Percentiles rank a stretch among this genome's conserved stretches.
Evolutionary conservation across 2,888 invertebrate genomes (phyloP).

Genomic region (Chloroclysta siterata): DNA sequence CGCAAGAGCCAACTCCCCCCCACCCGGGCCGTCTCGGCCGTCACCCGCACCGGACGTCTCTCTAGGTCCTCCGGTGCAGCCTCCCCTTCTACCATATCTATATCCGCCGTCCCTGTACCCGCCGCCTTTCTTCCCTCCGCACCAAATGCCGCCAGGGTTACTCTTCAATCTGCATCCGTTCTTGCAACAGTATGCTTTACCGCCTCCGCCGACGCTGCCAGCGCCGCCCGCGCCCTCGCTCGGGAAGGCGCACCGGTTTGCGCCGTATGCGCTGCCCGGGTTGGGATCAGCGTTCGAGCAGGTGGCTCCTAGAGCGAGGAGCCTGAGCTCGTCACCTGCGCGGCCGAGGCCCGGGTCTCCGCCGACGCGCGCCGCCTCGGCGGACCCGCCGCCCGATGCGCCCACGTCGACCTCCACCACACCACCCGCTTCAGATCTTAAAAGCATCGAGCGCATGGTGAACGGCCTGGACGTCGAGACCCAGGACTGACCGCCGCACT

Average conservation of each 20-base stretch:
- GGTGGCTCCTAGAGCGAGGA: conserved; percentile 90
- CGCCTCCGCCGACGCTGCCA: conserved; percentile 86
- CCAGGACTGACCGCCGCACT: conserved; percentile 78
- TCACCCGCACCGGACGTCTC: conserved; percentile 97
- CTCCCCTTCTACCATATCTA: conserved; percentile 96
- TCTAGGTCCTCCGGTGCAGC: conserved; percentile 96
- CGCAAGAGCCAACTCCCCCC: conserved; percentile 80
- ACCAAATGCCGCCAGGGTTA: conserved; percentile 92
- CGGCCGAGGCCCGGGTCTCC: conserved; percentile 69
- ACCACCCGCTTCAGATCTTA: conserved; percentile 92
- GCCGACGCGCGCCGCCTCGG: conserved; percentile 79
- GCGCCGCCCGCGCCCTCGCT: conserved; percentile 88
- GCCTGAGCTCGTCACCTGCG: conserved; percentile 86
- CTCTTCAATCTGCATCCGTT: conserved; percentile 95
- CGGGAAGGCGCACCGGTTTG: conserved; percentile 90
- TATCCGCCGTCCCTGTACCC: conserved; percentile 96
- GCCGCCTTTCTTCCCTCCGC: conserved; percentile 89
- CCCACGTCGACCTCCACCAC: conserved; percentile 82
- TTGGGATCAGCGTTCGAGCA: conserved; percentile 95
- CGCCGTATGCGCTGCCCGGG: conserved; percentile 94
- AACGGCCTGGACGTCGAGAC: conserved; percentile 96
- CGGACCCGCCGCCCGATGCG: conserved; percentile 83
- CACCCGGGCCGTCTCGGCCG: conserved; percentile 85
- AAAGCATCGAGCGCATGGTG: conserved; percentile 98
- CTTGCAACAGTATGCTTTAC: conserved; percentile 93